Conservation (phyloP, 2,797 vertebrate species). For the Scolopax bukidnonensis region DNA sequence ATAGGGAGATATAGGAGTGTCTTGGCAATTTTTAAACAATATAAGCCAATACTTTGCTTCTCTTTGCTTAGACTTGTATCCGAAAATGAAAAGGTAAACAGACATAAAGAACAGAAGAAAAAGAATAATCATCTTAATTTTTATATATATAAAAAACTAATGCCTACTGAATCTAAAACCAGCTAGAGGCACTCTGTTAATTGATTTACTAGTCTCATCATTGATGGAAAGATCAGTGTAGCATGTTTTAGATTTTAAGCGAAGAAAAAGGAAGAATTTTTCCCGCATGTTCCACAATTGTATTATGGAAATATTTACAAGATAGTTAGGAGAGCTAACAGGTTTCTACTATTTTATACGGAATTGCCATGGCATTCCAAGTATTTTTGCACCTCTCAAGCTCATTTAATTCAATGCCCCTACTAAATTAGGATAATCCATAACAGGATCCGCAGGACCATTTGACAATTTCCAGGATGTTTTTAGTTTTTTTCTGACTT, state of each 20-base stretch:
- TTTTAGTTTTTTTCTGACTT: background rate
- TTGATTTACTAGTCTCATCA: background rate
- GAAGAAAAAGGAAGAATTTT: background rate
- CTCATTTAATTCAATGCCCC: background rate
- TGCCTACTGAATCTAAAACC: background rate
- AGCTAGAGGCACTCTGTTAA: background rate
- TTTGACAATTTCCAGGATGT: background rate
- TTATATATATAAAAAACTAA: background rate
- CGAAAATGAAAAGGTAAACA: background rate
- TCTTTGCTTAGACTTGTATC: background rate
- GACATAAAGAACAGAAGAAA: background rate
- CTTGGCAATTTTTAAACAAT: background rate
- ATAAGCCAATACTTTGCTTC: background rate
- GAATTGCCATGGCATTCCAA: conserved; percentile 1
- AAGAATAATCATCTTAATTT: background rate
- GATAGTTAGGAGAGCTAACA: background rate
- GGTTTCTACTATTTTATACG: background rate
- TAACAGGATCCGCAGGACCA: background rate
- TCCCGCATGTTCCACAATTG: background rate
- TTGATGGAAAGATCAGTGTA: background rate
- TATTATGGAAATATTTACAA: background rate
- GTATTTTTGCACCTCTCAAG: background rate
- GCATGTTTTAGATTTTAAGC: background rate
- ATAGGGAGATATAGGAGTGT: background rate
- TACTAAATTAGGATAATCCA: background rate